These are phyloP conservation scores for Brachypalpus laphriformis DNA, from an alignment of 2,888 invertebrate genomes.

Conservation along the genomic window DNA sequence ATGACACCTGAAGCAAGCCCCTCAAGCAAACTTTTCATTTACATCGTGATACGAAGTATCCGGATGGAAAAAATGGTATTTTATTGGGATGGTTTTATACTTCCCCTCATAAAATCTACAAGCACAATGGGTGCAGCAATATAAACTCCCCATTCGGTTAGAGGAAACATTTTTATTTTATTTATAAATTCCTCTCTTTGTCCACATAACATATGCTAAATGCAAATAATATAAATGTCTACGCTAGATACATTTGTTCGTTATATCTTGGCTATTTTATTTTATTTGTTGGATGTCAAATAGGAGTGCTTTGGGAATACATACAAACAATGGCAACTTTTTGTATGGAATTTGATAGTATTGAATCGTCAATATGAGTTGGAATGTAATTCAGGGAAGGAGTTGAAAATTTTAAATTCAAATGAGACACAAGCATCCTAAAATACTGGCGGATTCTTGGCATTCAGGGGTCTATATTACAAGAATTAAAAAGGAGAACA, in stretches of 20 bases:
- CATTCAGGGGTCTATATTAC: too few species aligned
- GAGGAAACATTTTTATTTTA: background rate
- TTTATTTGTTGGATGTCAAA: background rate
- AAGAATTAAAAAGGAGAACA: too few species aligned
- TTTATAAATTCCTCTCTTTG: background rate
- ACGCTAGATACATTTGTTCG: background rate
- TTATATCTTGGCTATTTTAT: background rate
- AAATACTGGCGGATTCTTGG: too few species aligned
- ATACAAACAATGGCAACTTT: too few species aligned
- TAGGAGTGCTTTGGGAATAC: too few species aligned
- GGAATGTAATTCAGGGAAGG: background rate
- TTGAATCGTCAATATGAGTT: too few species aligned
- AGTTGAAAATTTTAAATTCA: background rate
- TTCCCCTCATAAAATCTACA: background rate
- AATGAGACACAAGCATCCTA: too few species aligned
- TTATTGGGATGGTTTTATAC: background rate
- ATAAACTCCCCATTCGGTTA: background rate
- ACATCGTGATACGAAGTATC: too few species aligned
- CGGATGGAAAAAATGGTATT: background rate
- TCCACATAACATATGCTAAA: background rate
- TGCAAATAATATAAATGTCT: background rate
- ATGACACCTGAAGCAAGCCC: background rate
- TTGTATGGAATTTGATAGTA: too few species aligned
- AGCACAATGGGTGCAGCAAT: slow-evolving; percentile 2
- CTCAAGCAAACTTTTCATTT: background rate